Evolutionary conservation across 2,797 vertebrate genomes (phyloP), one percentile per base, ranked within the genome.

Genomic region (Danio choprae): DNA sequence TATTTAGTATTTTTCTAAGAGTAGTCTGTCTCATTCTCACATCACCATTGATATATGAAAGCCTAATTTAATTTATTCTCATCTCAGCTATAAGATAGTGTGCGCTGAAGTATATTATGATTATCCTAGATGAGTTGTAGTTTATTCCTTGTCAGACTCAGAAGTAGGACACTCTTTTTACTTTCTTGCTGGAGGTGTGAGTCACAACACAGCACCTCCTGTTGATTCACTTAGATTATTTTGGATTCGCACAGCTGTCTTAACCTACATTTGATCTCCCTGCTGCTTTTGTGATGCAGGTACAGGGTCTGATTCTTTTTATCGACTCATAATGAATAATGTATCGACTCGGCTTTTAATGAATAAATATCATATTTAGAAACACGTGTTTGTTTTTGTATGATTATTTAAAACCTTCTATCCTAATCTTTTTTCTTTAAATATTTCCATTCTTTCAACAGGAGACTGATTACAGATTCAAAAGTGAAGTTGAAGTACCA

Each of bases 401-500:
- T 62, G n/a, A 22, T 40, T 29, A 29, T 29, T 29, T 29, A 29
- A 29, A n/a, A n/a, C n/a, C n/a, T n/a, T n/a, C n/a, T n/a, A n/a
- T 29, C 29, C 29, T 29, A 29, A 29, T 29, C 29, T 29, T 29
- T 29, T 29, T 29, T 29, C 16, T 82, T 56, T 64, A 59, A 56
- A 10, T 68, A 13, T 44, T 11, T 77, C 7, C 16, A 22, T 63
- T 80, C 85, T 79, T 92, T 88, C 56, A 83, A 59, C 85, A 99
- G 98, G 98, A 96, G 97, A 87, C 94, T 99, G 93, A 99, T 99
- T 91, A 98, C 97, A 95, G 98, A 99, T 95, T 99, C 98, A 86
- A 99, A 99, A 96, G 98, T 99, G 93, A 99, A 99, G 94, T 96
- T 99, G 96, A 99, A 99, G 95, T 99, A 99, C 95, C 98, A 99